Evolutionary conservation across 37 sponge, comb jelly and placozoan species (phyloP).

Genomic region (Petrosia ficiformis): DNA sequence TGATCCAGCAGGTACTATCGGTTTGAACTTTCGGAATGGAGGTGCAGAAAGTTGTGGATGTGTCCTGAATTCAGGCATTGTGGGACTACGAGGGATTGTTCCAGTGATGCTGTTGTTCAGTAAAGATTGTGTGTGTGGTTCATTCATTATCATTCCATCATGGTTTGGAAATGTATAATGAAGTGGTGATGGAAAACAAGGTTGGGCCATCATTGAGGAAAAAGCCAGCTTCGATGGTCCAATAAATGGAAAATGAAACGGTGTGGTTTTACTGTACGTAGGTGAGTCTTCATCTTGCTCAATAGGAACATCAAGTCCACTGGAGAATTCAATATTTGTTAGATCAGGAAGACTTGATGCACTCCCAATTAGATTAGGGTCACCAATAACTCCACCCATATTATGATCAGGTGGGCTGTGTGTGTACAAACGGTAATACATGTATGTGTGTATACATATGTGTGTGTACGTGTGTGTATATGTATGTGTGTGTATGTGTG

Average conservation of each 20-base stretch:
- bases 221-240: neutral
- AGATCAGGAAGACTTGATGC: constrained; percentile 76
- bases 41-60: neutral
- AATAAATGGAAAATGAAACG: neutral
- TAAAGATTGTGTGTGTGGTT: neutral
- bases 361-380: constrained; percentile 2
- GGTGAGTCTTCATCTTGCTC: constrained; percentile 50
- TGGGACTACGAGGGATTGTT: neutral
- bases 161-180: no score
- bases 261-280: neutral
- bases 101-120: neutral
- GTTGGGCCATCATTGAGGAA: neutral
- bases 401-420: constrained; percentile 14
- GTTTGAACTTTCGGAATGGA: neutral
- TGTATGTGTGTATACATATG: neutral
- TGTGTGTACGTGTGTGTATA: neutral
- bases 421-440: neutral
- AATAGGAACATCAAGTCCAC: constrained; percentile 69
- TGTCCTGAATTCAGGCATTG: neutral
- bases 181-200: no score
- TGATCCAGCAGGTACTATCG: neutral
- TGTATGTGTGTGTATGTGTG: no score
- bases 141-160: neutral
- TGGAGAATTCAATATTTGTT: constrained; percentile 70
- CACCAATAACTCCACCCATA: neutral